Evolutionary conservation across 2,797 vertebrate species (phyloP).

Genomic region (Mastacembelus armatus): DNA sequence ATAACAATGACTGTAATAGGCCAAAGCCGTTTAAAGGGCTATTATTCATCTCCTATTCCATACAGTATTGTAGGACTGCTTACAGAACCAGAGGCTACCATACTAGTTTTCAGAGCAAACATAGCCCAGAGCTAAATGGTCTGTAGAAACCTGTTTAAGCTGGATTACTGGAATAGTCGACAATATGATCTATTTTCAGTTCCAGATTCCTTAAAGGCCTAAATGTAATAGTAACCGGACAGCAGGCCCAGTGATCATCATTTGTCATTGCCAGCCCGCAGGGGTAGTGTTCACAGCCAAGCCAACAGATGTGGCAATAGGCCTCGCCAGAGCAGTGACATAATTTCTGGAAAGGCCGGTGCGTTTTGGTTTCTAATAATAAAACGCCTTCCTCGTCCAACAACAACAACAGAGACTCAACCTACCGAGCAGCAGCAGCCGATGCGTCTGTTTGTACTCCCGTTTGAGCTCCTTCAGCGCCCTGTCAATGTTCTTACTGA

Average conservation of each 20-base stretch:
- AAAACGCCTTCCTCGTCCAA: slow-evolving; percentile 42
- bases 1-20: not conserved
- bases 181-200: not conserved
- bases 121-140: slow-evolving; percentile 15
- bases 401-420: slow-evolving; percentile 49
- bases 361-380: slow-evolving; percentile 56
- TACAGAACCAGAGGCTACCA: not conserved
- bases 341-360: slow-evolving; percentile 61
- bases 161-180: not conserved
- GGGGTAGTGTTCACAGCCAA: slow-evolving; percentile 59
- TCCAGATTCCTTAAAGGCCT: not conserved
- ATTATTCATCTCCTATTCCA: too few species aligned
- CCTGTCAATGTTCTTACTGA: slow-evolving; percentile 93
- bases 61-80: not conserved
- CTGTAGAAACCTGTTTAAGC: slow-evolving; percentile 8
- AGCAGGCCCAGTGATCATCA: slow-evolving; percentile 47
- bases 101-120: slow-evolving; percentile 14
- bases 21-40: not conserved
- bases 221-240: slow-evolving; percentile 8
- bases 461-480: slow-evolving; percentile 92
- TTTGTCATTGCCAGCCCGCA: slow-evolving; percentile 60
- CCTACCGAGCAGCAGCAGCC: slow-evolving; percentile 95
- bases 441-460: slow-evolving; percentile 95
- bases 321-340: slow-evolving; percentile 66
- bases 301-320: slow-evolving; percentile 67